Conservation (phyloP, 2,113 vertebrate species). For the Emydura subglobosa region DNA sequence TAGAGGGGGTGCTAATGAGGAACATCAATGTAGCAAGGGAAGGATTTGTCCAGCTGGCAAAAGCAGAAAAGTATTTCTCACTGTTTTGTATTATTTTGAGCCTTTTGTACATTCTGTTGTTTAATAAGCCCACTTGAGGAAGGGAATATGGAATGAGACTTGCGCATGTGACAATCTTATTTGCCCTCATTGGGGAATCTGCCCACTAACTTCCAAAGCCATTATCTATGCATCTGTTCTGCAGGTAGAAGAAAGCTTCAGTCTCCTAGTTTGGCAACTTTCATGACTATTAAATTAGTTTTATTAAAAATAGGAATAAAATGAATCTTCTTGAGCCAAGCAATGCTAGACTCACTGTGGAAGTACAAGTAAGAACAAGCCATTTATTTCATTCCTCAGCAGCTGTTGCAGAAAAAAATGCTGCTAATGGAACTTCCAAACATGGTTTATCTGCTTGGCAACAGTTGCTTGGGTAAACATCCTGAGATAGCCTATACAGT, state of each 20-base stretch:
- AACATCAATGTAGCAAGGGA: background rate
- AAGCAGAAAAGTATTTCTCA: background rate
- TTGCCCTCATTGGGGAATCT: background rate
- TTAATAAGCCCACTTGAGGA: background rate
- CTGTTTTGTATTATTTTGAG: background rate
- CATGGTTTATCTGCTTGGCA: constrained; percentile 47
- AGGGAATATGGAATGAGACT: background rate
- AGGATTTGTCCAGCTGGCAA: background rate
- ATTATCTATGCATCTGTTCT: background rate
- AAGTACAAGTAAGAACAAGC: constrained; percentile 74
- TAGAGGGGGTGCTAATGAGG: background rate
- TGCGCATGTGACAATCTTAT: background rate
- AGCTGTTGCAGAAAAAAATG: background rate
- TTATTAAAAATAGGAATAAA: background rate
- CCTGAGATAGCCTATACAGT: constrained; percentile 33
- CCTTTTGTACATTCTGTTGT: background rate
- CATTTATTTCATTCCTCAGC: constrained; percentile 17
- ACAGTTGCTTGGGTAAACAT: constrained; percentile 73
- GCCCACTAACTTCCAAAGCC: background rate
- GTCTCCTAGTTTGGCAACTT: background rate
- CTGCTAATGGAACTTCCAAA: constrained; percentile 45
- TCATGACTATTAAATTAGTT: constrained; percentile 11
- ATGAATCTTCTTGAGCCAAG: constrained; percentile 56
- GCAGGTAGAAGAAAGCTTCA: background rate
- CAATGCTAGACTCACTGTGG: constrained; percentile 28